phyloP scores from a whole-genome alignment of 92 coral and sea anemone genomes.

The Scolanthus callimorphus region DNA sequence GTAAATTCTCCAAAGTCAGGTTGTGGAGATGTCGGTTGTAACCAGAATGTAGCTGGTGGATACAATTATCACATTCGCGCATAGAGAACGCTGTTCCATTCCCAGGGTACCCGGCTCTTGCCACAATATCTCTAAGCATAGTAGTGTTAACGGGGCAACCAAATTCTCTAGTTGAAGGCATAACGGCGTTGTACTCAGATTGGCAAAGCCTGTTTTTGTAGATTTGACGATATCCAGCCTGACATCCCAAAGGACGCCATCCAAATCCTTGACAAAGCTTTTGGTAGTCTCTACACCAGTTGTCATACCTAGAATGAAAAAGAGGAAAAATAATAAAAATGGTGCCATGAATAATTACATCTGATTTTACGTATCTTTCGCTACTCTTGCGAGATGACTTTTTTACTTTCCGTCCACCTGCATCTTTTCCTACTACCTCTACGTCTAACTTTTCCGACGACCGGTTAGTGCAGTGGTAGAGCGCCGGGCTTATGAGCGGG shows the following conservation, averaged over 20 bases:
- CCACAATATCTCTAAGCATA: conserved; percentile 20
- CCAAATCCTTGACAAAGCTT: conserved; percentile 31
- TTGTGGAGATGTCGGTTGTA: conserved; percentile 13
- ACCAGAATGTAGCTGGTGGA: conserved; percentile 7
- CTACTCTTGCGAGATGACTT: too few relatives aligned
- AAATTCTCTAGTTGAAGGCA: conserved; percentile 16
- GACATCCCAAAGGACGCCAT: conserved; percentile 48
- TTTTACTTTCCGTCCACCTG: too few relatives aligned
- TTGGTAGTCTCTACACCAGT: conserved; percentile 65
- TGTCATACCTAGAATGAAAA: too few relatives aligned
- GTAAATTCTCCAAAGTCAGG: conserved; percentile 9
- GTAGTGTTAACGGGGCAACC: conserved; percentile 15
- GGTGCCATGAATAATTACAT: too few relatives aligned
- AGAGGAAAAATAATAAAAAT: too few relatives aligned
- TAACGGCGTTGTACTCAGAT: conserved; percentile 12
- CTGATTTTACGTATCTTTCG: too few relatives aligned
- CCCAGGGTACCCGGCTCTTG: conserved; percentile 22
- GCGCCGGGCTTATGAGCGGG: too few relatives aligned
- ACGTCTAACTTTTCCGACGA: too few relatives aligned
- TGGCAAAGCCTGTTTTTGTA: conserved; percentile 10
- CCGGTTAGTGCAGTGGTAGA: too few relatives aligned
- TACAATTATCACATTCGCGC: conserved; percentile 27
- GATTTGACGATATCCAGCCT: not conserved
- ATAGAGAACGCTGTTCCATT: conserved; percentile 35
- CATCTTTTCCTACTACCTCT: too few relatives aligned